A percentile compares a stretch with the other conserved stretches of the same genome.
These are phyloP conservation scores for Drosophila ironensis DNA, from an alignment of 1,140 invertebrate genomes.

Conservation along the genomic window DNA sequence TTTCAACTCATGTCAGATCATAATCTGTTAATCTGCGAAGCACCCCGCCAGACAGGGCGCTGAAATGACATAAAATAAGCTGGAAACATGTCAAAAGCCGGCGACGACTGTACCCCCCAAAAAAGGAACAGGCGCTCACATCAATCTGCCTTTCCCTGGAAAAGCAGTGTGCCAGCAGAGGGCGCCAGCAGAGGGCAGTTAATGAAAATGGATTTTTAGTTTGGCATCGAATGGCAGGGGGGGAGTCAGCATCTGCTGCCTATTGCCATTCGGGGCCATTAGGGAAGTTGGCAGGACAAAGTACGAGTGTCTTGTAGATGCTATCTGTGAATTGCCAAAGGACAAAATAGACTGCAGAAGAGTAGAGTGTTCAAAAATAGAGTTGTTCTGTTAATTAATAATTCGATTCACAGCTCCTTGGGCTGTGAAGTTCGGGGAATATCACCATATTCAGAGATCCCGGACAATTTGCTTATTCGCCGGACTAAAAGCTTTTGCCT, in stretches of 20 bases:
- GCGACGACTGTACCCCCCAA: constrained; percentile 19
- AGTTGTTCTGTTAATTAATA: no score
- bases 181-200: constrained; percentile 22
- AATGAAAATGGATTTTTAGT: constrained; percentile 69
- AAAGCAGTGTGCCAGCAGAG: neutral
- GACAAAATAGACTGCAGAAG: neutral
- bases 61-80: constrained; percentile 21
- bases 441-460: no score
- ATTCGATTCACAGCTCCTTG: no score
- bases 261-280: neutral
- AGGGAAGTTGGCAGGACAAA: neutral
- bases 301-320: neutral
- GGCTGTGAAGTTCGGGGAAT: no score
- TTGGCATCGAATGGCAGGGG: constrained; percentile 1
- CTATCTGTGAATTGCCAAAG: neutral
- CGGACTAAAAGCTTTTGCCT: neutral
- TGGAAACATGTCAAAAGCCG: constrained; percentile 5
- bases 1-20: constrained; percentile 70
- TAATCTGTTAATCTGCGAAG: constrained; percentile 72
- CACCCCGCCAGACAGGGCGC: neutral
- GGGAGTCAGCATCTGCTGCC: neutral
- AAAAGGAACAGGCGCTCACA: constrained; percentile 1
- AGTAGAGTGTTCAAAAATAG: neutral
- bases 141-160: constrained; percentile 19
- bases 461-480: no score